These are phyloP conservation scores for Cheumatopsyche charites DNA, from an alignment of 1,140 invertebrate genomes.

Conservation along the genomic window DNA sequence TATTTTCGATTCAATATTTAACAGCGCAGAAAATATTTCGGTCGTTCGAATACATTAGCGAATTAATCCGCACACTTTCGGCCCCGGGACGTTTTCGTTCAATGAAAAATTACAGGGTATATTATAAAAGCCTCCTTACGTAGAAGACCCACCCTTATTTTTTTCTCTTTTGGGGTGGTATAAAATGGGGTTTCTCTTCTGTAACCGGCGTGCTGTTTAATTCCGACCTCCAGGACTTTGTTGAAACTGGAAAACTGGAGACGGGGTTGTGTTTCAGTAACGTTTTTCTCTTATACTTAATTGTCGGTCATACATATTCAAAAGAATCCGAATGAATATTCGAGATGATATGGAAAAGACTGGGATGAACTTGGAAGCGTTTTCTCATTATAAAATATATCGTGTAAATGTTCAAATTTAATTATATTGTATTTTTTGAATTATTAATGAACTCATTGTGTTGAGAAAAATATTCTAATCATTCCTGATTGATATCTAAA, in stretches of 20 bases:
- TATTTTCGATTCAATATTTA: conserved; percentile 7
- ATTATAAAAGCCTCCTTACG: neutral
- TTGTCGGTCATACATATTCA: conserved; percentile 26
- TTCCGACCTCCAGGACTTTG: conserved; percentile 10
- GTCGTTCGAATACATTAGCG: conserved; percentile 19
- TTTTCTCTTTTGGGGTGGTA: neutral
- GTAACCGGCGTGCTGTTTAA: conserved; percentile 33
- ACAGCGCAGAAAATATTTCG: conserved; percentile 6
- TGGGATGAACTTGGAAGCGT: neutral
- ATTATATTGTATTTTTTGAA: too few relatives aligned
- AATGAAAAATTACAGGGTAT: conserved; percentile 24
- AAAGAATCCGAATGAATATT: neutral
- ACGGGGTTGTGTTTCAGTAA: neutral
- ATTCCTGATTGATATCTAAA: too few relatives aligned
- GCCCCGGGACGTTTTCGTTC: conserved; percentile 1
- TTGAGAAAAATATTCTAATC: too few relatives aligned
- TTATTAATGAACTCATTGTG: too few relatives aligned
- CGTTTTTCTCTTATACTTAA: conserved; percentile 28
- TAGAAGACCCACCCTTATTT: conserved; percentile 4
- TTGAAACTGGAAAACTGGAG: too few relatives aligned
- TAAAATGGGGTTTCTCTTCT: neutral
- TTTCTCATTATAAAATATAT: neutral
- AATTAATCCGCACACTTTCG: conserved; percentile 4
- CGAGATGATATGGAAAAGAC: neutral
- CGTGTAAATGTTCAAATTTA: too few relatives aligned